Evolutionary conservation across 2,888 invertebrate genomes (phyloP), one percentile per base, ranked within the genome.

Genomic region (Tortricodes alternella): DNA sequence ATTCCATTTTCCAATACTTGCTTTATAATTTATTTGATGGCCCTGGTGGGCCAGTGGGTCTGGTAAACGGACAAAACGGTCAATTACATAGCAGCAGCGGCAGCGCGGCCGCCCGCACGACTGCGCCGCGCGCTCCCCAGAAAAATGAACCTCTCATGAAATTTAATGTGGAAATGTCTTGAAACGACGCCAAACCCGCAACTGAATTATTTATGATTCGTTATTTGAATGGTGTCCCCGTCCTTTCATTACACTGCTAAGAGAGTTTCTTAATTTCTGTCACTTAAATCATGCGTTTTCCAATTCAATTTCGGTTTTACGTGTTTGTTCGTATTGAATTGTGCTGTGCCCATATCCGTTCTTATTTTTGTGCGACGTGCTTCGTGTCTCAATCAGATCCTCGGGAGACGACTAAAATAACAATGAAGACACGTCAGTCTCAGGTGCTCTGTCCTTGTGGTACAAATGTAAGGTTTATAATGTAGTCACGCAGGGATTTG

Each of bases 141-240:
- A 89, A 89, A 90, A 89, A 87, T 88, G 83, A 84, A 83, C 78
- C 76, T 81, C 88, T 89, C 89, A 88, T 89, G 89, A 89, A 90
- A 89, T 87, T 89, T 89, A 85, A 89, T 88, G 89, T 88, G 80
- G 80, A 88, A 87, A 87, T 86, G 82, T 86, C 87, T 89, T 90
- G 89, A 89, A 89, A 85, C 87, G 80, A 80, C 78, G 90, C 90
- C 89, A 90, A 89, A 87, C 81, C 88, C 73, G 72, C 73, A 78
- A 68, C 73, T 89, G 89, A 88, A 89, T 90, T 89, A 89, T 89
- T 89, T 88, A 89, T 89, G 82, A 83, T 76, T 74, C 74, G 83
- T 83, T 84, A 87, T 88, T 89, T 88, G 89, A 89, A 90, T 88
- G 82, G 85, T 78, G 77, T 79, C 81, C 73, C 80, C 76, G 76